Evolutionary conservation across 1,140 invertebrate genomes (phyloP).

Genomic region (Eubasilissa regina): DNA sequence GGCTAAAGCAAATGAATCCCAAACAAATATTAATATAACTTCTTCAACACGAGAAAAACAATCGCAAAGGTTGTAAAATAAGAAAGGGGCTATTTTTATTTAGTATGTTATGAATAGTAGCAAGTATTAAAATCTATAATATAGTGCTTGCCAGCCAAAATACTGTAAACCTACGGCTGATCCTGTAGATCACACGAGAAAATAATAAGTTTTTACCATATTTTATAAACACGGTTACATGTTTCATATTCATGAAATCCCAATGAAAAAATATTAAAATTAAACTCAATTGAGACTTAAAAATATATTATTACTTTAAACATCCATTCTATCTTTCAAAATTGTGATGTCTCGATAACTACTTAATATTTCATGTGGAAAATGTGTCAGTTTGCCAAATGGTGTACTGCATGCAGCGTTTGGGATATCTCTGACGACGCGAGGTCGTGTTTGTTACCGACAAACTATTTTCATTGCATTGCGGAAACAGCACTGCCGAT

Average conservation of each 20-base stretch:
- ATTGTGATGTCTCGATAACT: slow-evolving; percentile 52
- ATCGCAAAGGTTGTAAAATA: slow-evolving; percentile 27
- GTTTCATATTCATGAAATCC: slow-evolving; percentile 53
- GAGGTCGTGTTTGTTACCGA: slow-evolving; percentile 8
- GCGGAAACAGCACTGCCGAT: background rate
- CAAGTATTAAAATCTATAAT: slow-evolving; percentile 44
- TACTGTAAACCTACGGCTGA: slow-evolving; percentile 44
- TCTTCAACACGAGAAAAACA: slow-evolving; percentile 40
- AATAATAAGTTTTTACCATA: slow-evolving; percentile 47
- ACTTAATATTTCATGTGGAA: slow-evolving; percentile 57
- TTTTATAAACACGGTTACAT: slow-evolving; percentile 44
- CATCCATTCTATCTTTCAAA: slow-evolving; percentile 56
- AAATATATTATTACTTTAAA: slow-evolving; percentile 59
- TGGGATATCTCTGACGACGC: slow-evolving; percentile 26
- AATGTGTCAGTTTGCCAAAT: slow-evolving; percentile 58
- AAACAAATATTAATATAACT: slow-evolving; percentile 50
- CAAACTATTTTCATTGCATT: background rate
- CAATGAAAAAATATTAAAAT: slow-evolving; percentile 56
- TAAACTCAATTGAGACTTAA: slow-evolving; percentile 59
- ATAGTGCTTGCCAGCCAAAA: slow-evolving; percentile 36
- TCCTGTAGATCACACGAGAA: slow-evolving; percentile 42
- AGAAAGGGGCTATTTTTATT: slow-evolving; percentile 38
- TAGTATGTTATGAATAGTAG: slow-evolving; percentile 43
- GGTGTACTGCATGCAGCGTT: slow-evolving; percentile 30
- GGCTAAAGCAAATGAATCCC: slow-evolving; percentile 56